A percentile compares a stretch with the other conserved stretches of the same genome.
phyloP scores from a whole-genome alignment of 2,113 vertebrate species.

The Pedionomus torquatus region DNA sequence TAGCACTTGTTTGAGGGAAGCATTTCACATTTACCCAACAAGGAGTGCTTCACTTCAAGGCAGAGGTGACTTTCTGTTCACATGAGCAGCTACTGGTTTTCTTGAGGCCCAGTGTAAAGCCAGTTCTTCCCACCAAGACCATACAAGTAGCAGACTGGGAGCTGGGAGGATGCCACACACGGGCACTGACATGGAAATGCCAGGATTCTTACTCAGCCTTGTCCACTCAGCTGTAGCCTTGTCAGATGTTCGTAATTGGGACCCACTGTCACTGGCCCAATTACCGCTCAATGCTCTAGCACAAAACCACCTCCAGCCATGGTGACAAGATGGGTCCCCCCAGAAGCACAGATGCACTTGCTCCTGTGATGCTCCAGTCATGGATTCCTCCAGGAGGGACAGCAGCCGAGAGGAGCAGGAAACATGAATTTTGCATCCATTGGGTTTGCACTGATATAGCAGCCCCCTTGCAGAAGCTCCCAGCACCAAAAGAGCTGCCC shows the following conservation, averaged over 20 bases:
- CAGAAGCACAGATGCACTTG: background rate
- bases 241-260: background rate
- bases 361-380: background rate
- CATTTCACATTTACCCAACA: background rate
- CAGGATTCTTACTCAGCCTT: background rate
- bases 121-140: accelerated
- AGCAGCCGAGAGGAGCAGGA: accelerated
- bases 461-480: background rate
- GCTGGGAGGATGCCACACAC: background rate
- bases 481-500: background rate
- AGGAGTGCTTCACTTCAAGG: background rate
- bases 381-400: background rate
- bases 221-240: background rate
- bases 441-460: background rate
- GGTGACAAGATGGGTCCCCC: background rate
- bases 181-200: background rate
- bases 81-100: background rate
- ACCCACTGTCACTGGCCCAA: background rate
- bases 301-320: background rate
- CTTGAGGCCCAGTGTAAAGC: background rate
- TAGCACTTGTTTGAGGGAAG: background rate
- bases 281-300: background rate
- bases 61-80: background rate
- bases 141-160: background rate
- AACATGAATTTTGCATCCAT: background rate